Evolutionary conservation across 2,797 vertebrate species (phyloP), one percentile per base, ranked within the genome.

Genomic region (Melanotaenia trifasciata): DNA sequence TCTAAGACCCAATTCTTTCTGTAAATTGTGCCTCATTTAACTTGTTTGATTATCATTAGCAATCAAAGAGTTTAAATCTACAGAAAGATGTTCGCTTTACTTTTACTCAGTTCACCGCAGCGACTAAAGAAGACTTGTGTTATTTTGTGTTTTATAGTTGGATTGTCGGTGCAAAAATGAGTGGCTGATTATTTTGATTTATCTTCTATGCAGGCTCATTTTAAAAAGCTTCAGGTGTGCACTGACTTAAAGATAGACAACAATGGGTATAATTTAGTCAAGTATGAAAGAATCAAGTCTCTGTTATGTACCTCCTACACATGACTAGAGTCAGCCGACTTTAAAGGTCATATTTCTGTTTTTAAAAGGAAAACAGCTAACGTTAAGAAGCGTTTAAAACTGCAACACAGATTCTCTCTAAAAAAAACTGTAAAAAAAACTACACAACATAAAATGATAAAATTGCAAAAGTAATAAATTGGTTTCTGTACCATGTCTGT

Each of bases 391-490:
- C 1, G 53, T 58, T 22, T 14, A 7, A 24, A 51, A 50, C 13
- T 57, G 3, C 35, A 13, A 0, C 0, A 16, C 9, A 18, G 24
- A 14, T 51, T 36, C 26, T 28, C 33, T 38, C 14, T 24, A 32
- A 40, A 38, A 54, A 12, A 13, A 45, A 14, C 13, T 28, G 26
- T 28, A 26, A 26, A 26, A 26, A 26, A 36, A 36, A 28, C 2
- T 51, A 9, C 7, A 54, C 14, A 22, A 32, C 18, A 56, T 58
- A 61, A 43, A 22, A 22, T 40, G 30, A 32, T 28, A 18, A 56
- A 64, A 57, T 1, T 47, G 13, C 35, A 70, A 59, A 72, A 56
- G 38, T 18, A 66, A 57, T 64, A 47, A 67, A 67, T 18, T 7
- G 20, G 1, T 65, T 75, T 74, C 24, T 70, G 56, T 8, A 51